Evolutionary conservation across 2,113 vertebrate genomes (phyloP).

Genomic region (Galbula dea): DNA sequence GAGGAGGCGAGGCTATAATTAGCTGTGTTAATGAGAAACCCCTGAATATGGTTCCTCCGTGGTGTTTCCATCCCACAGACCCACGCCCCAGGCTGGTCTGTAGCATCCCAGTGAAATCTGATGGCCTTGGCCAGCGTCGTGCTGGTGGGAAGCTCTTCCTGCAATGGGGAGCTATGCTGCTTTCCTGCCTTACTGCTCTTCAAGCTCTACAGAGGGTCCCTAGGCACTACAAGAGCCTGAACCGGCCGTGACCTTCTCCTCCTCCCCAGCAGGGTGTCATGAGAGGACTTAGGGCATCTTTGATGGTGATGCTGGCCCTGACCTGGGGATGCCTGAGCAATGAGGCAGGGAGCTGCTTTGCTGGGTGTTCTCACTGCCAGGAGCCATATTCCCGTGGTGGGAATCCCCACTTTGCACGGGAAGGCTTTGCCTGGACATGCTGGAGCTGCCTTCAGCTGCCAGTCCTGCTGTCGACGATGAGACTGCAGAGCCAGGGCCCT

Average conservation of each 20-base stretch:
- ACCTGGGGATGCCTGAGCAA: not conserved
- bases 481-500: not conserved
- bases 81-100: no score
- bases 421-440: not conserved
- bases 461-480: not conserved
- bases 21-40: no score
- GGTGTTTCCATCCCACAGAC: no score
- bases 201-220: not conserved
- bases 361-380: not conserved
- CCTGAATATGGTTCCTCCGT: no score
- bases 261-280: no score
- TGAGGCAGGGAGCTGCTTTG: not conserved
- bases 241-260: not conserved
- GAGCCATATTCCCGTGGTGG: not conserved
- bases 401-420: not conserved
- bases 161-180: fast-evolving
- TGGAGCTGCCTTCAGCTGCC: not conserved
- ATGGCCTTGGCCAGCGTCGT: fast-evolving
- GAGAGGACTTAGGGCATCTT: not conserved
- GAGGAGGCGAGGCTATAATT: no score
- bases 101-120: not conserved
- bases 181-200: not conserved
- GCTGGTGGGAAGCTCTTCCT: not conserved
- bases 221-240: fast-evolving
- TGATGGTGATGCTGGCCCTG: not conserved